Percentiles rank a stretch among this genome's conserved stretches.
These are phyloP conservation scores for Delphinapterus leucas DNA, from an alignment of 2,113 vertebrate genomes.

Conservation along the genomic window DNA sequence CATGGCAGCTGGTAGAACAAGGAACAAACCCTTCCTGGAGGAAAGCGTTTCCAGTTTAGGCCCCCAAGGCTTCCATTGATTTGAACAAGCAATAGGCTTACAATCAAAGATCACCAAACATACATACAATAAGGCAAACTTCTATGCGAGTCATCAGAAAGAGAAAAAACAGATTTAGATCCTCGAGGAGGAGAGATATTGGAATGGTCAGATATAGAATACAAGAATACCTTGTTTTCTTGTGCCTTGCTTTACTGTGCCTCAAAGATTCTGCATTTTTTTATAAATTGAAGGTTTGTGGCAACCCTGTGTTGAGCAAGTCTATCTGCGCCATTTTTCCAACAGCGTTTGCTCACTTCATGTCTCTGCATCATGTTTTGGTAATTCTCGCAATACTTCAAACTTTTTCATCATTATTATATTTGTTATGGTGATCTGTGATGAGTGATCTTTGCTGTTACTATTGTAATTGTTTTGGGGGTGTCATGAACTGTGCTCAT, in stretches of 20 bases:
- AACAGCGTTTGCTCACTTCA: not conserved
- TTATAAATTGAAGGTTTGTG: not conserved
- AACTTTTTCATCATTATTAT: not conserved
- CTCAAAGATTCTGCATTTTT: not conserved
- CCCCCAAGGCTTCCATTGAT: not conserved
- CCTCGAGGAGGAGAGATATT: not conserved
- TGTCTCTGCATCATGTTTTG: not conserved
- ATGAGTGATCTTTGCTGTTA: no score
- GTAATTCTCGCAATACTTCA: not conserved
- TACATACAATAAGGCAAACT: not conserved
- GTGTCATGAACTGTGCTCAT: no score
- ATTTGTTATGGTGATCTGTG: not conserved
- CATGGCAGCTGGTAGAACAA: not conserved
- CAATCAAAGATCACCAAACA: constrained; percentile 34
- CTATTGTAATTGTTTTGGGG: no score
- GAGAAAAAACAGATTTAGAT: not conserved
- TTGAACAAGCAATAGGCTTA: constrained; percentile 15
- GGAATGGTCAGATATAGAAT: not conserved
- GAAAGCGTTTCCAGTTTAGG: not conserved
- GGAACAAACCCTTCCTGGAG: not conserved
- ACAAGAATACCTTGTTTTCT: not conserved
- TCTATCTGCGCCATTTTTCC: not conserved
- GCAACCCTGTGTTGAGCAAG: not conserved
- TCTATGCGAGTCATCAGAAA: constrained; percentile 1
- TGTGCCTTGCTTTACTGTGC: not conserved